Conservation (phyloP, 2,888 invertebrate genomes). For the Tyria jacobaeae region DNA sequence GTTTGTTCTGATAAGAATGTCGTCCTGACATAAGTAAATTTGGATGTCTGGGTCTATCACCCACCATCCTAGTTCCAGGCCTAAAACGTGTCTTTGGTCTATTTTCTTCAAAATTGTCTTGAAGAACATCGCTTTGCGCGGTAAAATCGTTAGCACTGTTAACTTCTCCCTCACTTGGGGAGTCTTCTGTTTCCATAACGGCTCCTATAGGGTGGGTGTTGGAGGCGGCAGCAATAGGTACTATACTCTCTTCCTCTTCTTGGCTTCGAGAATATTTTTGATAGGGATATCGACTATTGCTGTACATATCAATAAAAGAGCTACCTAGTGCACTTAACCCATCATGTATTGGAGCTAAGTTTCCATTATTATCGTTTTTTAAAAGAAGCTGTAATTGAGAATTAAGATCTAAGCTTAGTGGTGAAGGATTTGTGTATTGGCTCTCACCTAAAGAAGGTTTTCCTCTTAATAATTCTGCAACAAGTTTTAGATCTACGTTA, state of each 20-base stretch:
- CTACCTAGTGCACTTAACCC: conserved; percentile 63
- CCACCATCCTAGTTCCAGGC: conserved; percentile 56
- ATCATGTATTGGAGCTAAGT: conserved; percentile 60
- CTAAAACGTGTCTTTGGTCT: conserved; percentile 61
- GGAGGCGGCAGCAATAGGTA: conserved; percentile 78
- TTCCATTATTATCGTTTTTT: conserved; percentile 71
- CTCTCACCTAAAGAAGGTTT: conserved; percentile 75
- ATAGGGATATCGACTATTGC: conserved; percentile 70
- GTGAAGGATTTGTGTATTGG: conserved; percentile 65
- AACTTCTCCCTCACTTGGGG: conserved; percentile 63
- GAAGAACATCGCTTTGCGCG: conserved; percentile 58
- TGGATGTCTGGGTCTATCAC: conserved; percentile 68
- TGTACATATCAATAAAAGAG: conserved; percentile 74
- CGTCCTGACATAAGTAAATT: conserved; percentile 64
- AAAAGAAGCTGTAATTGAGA: conserved; percentile 73
- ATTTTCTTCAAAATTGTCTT: conserved; percentile 60
- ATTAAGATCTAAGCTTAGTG: conserved; percentile 69
- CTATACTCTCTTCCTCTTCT: conserved; percentile 78
- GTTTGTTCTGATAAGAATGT: conserved; percentile 66
- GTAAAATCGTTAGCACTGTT: conserved; percentile 61
- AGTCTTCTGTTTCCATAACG: conserved; percentile 78
- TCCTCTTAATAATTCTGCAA: conserved; percentile 81
- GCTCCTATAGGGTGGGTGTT: conserved; percentile 81
- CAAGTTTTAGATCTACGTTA: conserved; percentile 81
- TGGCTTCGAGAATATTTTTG: conserved; percentile 83